phyloP scores from a whole-genome alignment of 2,888 invertebrate genomes.

The Gortyna flavago region DNA sequence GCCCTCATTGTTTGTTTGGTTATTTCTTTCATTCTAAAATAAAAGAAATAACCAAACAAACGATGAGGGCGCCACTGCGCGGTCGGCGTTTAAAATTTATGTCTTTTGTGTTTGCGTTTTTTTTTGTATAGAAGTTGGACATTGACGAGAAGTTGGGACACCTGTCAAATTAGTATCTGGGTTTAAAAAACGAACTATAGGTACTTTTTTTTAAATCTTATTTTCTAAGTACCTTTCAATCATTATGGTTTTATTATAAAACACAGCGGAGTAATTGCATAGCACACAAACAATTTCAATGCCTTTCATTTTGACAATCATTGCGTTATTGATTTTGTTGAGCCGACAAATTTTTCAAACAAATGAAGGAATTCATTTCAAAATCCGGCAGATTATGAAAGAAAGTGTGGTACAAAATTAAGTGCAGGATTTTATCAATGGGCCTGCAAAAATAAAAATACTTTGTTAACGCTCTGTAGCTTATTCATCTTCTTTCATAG shows the following conservation, averaged over 20 bases:
- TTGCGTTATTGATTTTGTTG: not conserved
- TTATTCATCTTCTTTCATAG: not conserved
- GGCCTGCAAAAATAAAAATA: not conserved
- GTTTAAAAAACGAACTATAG: no score
- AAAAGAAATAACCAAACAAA: no score
- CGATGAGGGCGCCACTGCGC: no score
- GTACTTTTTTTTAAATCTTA: no score
- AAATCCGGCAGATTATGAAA: not conserved
- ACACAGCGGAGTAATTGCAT: not conserved
- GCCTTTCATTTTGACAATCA: not conserved
- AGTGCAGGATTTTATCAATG: not conserved
- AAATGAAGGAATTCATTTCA: not conserved
- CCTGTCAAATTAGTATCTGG: no score
- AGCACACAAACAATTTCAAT: not conserved
- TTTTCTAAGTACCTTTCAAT: not conserved
- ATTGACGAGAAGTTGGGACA: no score
- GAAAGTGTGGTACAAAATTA: not conserved
- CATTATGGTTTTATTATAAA: not conserved
- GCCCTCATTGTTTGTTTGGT: no score
- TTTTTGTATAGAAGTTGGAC: no score
- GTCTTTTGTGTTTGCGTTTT: no score
- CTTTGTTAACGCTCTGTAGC: not conserved
- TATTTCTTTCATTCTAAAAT: no score
- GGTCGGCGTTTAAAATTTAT: no score
- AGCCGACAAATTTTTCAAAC: not conserved